These are phyloP conservation scores for Oscheius sp. DNA, from an alignment of 1,140 invertebrate species.

Conservation along the genomic window DNA sequence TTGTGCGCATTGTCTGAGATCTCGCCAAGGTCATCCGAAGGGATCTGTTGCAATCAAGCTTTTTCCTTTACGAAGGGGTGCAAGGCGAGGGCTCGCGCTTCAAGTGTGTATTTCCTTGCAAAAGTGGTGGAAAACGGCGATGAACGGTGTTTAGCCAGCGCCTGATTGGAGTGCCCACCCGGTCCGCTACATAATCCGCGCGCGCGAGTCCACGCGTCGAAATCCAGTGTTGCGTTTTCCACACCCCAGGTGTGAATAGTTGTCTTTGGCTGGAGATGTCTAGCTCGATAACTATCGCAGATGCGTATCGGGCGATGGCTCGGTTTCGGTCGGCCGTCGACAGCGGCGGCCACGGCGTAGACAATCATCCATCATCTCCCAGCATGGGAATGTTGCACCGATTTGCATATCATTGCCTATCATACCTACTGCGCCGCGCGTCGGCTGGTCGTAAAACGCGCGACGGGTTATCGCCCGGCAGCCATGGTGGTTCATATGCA, in stretches of 20 bases:
- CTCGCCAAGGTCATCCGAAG: too few relatives aligned
- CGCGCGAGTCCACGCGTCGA: too few relatives aligned
- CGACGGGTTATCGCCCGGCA: background rate
- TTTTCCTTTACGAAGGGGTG: too few relatives aligned
- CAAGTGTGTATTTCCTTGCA: too few relatives aligned
- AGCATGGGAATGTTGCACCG: slow-evolving; percentile 6
- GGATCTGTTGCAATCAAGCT: too few relatives aligned
- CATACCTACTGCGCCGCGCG: background rate
- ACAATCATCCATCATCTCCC: slow-evolving; percentile 11
- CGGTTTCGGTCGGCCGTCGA: background rate
- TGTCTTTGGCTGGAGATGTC: slow-evolving; percentile 1
- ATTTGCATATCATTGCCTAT: slow-evolving; percentile 7
- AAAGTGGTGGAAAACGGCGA: too few relatives aligned
- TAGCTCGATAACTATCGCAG: slow-evolving; percentile 1
- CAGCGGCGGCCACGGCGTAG: background rate
- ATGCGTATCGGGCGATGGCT: background rate
- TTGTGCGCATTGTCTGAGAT: too few relatives aligned
- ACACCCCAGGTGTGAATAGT: background rate
- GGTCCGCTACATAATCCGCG: too few relatives aligned
- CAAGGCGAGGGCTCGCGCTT: too few relatives aligned
- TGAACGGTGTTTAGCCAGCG: too few relatives aligned
- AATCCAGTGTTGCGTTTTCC: slow-evolving; percentile 1
- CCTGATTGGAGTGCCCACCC: too few relatives aligned
- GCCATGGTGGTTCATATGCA: background rate
- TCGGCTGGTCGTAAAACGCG: slow-evolving; percentile 4